phyloP scores from a whole-genome alignment of 2,888 invertebrate species.

The Drosophila mettleri region DNA sequence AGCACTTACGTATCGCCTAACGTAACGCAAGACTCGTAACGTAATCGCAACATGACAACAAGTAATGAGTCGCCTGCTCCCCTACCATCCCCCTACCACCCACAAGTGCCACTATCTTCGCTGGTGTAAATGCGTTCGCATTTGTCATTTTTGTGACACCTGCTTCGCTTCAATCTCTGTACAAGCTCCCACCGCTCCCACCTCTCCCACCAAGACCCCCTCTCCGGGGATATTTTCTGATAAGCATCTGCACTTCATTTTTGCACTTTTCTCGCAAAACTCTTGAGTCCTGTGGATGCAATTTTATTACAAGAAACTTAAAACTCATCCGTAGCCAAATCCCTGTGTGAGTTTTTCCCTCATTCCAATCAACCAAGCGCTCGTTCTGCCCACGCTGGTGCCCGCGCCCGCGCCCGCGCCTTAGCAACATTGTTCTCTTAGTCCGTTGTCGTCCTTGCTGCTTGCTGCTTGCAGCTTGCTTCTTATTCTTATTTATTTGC shows the following conservation, averaged over 20 bases:
- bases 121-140: conserved; percentile 42
- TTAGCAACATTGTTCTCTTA: conserved; percentile 51
- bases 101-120: not conserved
- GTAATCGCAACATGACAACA: conserved; percentile 70
- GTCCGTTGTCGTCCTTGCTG: conserved; percentile 56
- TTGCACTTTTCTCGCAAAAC: conserved; percentile 65
- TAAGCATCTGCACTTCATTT: conserved; percentile 80
- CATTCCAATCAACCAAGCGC: not conserved
- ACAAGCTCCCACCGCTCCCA: not conserved
- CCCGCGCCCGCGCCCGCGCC: conserved; percentile 1
- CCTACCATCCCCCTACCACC: not conserved
- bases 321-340: conserved; percentile 52
- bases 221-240: conserved; percentile 44
- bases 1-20: conserved; percentile 26
- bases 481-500: conserved; percentile 79
- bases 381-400: not conserved
- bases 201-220: not conserved
- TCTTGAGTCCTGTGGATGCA: conserved; percentile 37
- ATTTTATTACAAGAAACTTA: conserved; percentile 80
- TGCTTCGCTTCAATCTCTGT: conserved; percentile 19
- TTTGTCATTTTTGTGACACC: conserved; percentile 66
- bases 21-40: conserved; percentile 60
- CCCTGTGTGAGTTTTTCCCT: conserved; percentile 17
- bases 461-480: conserved; percentile 59
- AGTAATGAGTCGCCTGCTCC: conserved; percentile 59